Base-by-base conservation (phyloP, 1,140 invertebrate species). In the Drosophila simulans region DNA sequence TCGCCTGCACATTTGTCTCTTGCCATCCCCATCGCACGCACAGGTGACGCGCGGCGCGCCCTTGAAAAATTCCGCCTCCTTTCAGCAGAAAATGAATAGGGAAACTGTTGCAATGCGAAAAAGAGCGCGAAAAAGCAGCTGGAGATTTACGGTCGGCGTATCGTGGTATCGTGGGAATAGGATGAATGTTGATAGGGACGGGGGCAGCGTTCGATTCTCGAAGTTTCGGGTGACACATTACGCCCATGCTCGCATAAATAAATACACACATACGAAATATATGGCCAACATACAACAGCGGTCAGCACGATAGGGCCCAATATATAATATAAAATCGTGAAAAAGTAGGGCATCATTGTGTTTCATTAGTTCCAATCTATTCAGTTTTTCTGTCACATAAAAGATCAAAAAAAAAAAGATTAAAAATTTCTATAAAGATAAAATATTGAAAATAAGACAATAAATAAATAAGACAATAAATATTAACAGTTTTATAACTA, bases 101-200 rank as follows among this genome's bases (percentile, higher is more conserved):
- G 69, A 60, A 74, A 55, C 45, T 58, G 51, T 22, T 27, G 39
- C 59, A n/a, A 60, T 20, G 43, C 40, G 20, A 64, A 83, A 79
- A 84, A 83, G 45, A 58, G 82, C 82, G 82, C 83, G 78, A 75
- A 88, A 70, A 40, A 56, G 52, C 35, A 68, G 35, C 59, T 68
- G 64, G 11, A 43, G 42, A 57, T 79, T 40, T 25, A 31, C 8
- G 3, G 11, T 10, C 37, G 13, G 37, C 17, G 22, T 25, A 31
- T 31, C 15, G 13, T 11, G 37, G 37, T 8, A n/a, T 42, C 12
- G n/a, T 27, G 13, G 8, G 11, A 56, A 31, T n/a, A 27, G 22
- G 45, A 17, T n/a, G 4, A 20, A 11, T 4, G 27, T 10, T 8
- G 10, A 15, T 42, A 15, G 34, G 35, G 43, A 12, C 7, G 5